These are phyloP conservation scores for Macquaria ambigua DNA, from an alignment of 2,113 vertebrate species.

Conservation along the genomic window DNA sequence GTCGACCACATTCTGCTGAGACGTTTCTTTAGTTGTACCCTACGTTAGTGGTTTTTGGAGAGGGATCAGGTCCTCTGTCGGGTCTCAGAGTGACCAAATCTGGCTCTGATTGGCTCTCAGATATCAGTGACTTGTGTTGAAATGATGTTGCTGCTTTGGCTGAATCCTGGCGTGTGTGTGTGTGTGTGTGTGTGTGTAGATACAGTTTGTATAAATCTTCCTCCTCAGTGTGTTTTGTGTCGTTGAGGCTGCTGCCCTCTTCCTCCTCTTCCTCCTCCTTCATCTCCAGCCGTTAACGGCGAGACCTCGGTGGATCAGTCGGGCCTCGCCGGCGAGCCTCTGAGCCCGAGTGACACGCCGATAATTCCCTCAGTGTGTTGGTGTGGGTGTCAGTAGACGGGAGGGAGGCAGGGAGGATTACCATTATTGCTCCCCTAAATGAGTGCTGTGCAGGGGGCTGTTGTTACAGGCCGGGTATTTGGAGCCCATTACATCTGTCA, in stretches of 20 bases:
- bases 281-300: background rate
- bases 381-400: slow-evolving; percentile 44
- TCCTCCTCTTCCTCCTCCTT: background rate
- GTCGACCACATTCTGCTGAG: background rate
- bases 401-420: slow-evolving; percentile 51
- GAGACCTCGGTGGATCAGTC: background rate
- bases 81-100: background rate
- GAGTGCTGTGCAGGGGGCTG: slow-evolving; percentile 50
- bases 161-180: too few species aligned
- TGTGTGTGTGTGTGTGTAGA: too few species aligned
- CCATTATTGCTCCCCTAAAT: slow-evolving; percentile 49
- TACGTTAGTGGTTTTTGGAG: background rate
- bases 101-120: background rate
- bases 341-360: slow-evolving; percentile 30
- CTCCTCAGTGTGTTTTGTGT: background rate
- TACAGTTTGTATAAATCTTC: background rate
- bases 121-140: background rate
- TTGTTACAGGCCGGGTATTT: slow-evolving; percentile 53
- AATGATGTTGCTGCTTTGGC: background rate
- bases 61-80: background rate
- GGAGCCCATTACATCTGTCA: slow-evolving; percentile 63
- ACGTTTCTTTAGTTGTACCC: background rate
- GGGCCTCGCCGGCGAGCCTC: slow-evolving; percentile 7
- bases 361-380: slow-evolving; percentile 59
- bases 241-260: background rate